Percentiles rank a stretch among this genome's conserved stretches.
phyloP scores from a whole-genome alignment of 2,888 invertebrate genomes.

The Masnerella sp. region DNA sequence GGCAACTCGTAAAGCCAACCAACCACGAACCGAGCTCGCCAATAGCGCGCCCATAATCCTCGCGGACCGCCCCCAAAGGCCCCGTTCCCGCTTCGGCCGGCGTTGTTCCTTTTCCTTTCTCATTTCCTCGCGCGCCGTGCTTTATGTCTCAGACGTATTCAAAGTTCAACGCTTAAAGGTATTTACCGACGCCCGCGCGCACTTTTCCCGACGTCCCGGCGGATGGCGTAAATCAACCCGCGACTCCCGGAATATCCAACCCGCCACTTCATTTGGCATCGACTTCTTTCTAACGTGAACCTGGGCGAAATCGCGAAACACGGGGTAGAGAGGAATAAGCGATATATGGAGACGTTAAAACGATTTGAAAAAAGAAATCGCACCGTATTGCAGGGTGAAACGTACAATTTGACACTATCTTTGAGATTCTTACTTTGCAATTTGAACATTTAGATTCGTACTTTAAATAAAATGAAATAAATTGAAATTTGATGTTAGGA shows the following conservation, averaged over 20 bases:
- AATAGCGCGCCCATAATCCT: slow-evolving; percentile 67
- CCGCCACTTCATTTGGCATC: slow-evolving; percentile 17
- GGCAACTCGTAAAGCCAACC: slow-evolving; percentile 69
- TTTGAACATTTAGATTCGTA: too few species aligned
- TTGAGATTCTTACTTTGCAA: too few species aligned
- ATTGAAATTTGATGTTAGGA: too few species aligned
- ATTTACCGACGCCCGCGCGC: slow-evolving; percentile 36
- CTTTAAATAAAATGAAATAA: too few species aligned
- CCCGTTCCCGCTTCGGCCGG: slow-evolving; percentile 41
- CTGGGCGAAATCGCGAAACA: too few species aligned
- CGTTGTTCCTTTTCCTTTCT: slow-evolving; percentile 53
- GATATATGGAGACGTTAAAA: too few species aligned
- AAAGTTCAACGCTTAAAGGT: slow-evolving; percentile 45
- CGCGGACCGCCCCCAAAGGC: slow-evolving; percentile 60
- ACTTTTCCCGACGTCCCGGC: slow-evolving; percentile 6
- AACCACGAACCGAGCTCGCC: slow-evolving; percentile 69
- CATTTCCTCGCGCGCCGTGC: slow-evolving; percentile 47
- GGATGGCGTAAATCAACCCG: slow-evolving; percentile 34
- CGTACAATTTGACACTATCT: too few species aligned
- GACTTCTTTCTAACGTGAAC: too few species aligned
- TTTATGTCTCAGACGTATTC: slow-evolving; percentile 44
- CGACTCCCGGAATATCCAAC: slow-evolving; percentile 19
- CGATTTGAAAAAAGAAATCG: too few species aligned
- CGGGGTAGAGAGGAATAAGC: too few species aligned
- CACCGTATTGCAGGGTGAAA: too few species aligned